Evolutionary conservation across 2,113 vertebrate species (phyloP), one percentile per base, ranked within the genome.

Genomic region (Gambusia holbrooki): DNA sequence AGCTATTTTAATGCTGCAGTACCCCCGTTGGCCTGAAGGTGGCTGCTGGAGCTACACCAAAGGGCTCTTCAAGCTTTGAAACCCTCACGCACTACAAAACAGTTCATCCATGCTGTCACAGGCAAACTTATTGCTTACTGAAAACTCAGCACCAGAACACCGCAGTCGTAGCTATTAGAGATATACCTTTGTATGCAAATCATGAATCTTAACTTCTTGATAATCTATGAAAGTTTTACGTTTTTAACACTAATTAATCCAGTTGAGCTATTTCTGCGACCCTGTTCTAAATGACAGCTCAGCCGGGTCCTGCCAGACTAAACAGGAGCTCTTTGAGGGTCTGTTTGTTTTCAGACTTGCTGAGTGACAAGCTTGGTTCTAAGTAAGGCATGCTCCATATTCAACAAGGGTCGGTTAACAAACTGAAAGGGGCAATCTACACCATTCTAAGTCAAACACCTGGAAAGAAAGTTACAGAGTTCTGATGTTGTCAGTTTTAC

Each of bases 371-470:
- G 66, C 33, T 51, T 51, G 65, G 64, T 30, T 84, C 35, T 65
- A 63, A 35, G 66, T 32, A 82, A 73, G 75, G 79, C 5, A 68
- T 81, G 77, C 76, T 85, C 76, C 71, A 63, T 78, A 87, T 84
- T 66, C 83, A 89, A 42, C 63, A 88, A 84, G 92, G 93, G 81
- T 93, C 84, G 90, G 66, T 63, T 87, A 69, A 68, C 62, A 77
- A 84, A 83, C 86, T 88, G 81, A 92, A 92, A 88, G 90, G 88
- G 77, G 2, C 19, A 89, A 88, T 88, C 74, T 81, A 86, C 84
- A 87, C 83, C 73, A 48, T 78, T 88, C 79, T 83, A 74, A 90
- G 33, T 79, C 79, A 76, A 82, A 85, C 86, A 79, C 77, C 88
- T 54, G 78, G 80, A 89, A 92, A 84, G 42, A 33, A 62, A 74